phyloP scores from a whole-genome alignment of 1,140 invertebrate genomes.

The Drosophila obscura region DNA sequence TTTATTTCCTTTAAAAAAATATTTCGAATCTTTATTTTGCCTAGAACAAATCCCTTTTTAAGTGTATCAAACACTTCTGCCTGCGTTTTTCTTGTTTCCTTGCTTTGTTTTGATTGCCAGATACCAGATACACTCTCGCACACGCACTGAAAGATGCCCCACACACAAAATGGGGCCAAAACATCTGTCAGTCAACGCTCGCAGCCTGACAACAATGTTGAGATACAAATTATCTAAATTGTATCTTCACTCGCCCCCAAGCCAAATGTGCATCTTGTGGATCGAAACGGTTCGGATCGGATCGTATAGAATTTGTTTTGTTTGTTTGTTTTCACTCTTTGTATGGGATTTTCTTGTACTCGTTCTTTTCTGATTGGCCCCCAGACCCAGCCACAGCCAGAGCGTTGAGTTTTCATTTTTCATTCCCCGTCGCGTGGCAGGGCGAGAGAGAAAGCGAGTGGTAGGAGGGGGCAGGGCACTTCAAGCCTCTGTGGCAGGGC shows the following conservation, averaged over 20 bases:
- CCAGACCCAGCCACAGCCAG: too few relatives aligned
- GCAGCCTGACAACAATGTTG: slow-evolving; percentile 75
- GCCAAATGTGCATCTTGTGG: slow-evolving; percentile 74
- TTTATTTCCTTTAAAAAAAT: too few relatives aligned
- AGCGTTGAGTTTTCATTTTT: slow-evolving; percentile 35
- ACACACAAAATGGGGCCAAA: slow-evolving; percentile 49
- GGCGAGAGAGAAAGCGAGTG: too few relatives aligned
- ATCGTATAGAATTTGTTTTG: slow-evolving; percentile 52
- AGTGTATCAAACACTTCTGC: too few relatives aligned
- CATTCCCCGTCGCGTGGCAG: slow-evolving; percentile 34
- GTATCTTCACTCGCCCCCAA: slow-evolving; percentile 53
- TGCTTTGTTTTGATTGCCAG: slow-evolving; percentile 32
- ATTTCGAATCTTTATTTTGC: too few relatives aligned
- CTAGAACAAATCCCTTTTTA: too few relatives aligned
- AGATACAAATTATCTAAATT: slow-evolving; percentile 84
- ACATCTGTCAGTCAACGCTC: slow-evolving; percentile 78
- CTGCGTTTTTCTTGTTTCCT: too few relatives aligned
- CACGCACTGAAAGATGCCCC: slow-evolving; percentile 14
- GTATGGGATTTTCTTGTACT: slow-evolving; percentile 16
- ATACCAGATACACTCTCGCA: slow-evolving; percentile 18
- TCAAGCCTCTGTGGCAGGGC: slow-evolving; percentile 30
- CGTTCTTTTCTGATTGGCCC: slow-evolving; percentile 26
- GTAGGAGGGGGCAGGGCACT: slow-evolving; percentile 7
- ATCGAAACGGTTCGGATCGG: background rate
- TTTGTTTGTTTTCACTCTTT: slow-evolving; percentile 56